These are phyloP conservation scores for Macheiramphus alcinus DNA, from an alignment of 2,113 vertebrate genomes.

Conservation along the genomic window DNA sequence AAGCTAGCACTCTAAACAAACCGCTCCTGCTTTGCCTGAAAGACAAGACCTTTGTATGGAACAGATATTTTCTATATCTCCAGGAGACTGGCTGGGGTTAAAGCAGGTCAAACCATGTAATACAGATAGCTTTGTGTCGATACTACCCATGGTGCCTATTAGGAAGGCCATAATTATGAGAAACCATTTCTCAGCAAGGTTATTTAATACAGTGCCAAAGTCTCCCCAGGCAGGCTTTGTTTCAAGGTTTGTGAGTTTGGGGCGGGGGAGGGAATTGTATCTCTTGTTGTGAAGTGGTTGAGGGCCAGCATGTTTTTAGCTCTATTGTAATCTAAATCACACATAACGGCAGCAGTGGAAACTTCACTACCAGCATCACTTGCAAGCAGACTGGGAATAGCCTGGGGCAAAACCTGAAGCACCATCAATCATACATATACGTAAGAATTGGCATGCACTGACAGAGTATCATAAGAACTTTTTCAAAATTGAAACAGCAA, in stretches of 20 bases:
- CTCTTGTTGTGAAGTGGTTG: background rate
- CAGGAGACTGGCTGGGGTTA: conserved; percentile 25
- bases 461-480: background rate
- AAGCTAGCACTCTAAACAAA: background rate
- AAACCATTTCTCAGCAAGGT: conserved; percentile 8
- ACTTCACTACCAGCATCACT: background rate
- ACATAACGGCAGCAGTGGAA: background rate
- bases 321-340: background rate
- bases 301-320: background rate
- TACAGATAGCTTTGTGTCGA: conserved; percentile 20
- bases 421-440: background rate
- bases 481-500: background rate
- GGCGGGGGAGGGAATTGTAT: background rate
- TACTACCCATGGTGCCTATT: background rate
- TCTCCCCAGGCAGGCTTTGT: conserved; percentile 40
- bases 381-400: background rate
- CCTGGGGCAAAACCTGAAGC: conserved; percentile 18
- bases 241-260: background rate
- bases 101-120: conserved; percentile 15
- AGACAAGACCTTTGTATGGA: background rate
- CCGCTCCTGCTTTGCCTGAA: background rate
- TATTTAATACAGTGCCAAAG: conserved; percentile 22
- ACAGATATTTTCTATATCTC: conserved; percentile 16
- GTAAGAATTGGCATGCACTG: background rate
- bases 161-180: conserved; percentile 7